Evolutionary conservation across 2,113 vertebrate genomes (phyloP), one percentile per base, ranked within the genome.

Genomic region (Perca flavescens): DNA sequence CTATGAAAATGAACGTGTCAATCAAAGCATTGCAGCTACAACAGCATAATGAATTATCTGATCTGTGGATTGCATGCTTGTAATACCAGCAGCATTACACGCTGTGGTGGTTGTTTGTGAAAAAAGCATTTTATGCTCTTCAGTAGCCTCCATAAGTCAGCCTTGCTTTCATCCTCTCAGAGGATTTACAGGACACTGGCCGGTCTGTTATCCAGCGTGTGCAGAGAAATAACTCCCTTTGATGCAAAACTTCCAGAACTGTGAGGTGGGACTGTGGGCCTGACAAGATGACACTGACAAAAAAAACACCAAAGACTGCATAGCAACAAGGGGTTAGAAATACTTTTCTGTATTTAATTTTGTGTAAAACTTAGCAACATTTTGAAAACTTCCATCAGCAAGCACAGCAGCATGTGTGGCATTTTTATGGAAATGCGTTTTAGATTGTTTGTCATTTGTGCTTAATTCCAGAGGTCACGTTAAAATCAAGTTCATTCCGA

Each of bases 171-270:
- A 75, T 81, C 74, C 75, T 83, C 69, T 79, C 61, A 19, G 21
- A 49, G 61, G 76, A 86, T 86, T 82, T 69, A 81, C 54, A 76
- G 69, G 76, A 72, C 62, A 62, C 64, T 71, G 49, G 67, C 50
- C 66, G 56, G 66, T 50, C 47, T 69, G 47, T 76, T 15, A 36
- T 77, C 57, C 60, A 49, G 36, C 22, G 6, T 74, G 69, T 53
- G 69, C 25, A 74, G 83, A 80, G 14, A 58, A 85, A 82, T 67
- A 79, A 76, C 54, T 76, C 28, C 43, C 22, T 52, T 60, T 54
- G 54, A 68, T 69, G 72, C 68, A 66, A 62, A 53, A 80, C 50
- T 56, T 17, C 5, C 54, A 16, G 19, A 65, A 8, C 25, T 63
- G 19, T 64, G 50, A 40, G 50, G 21, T 49, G 57, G 66, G 57